phyloP scores from a whole-genome alignment of 2,113 vertebrate genomes.

The Rhabdomys dilectus region DNA sequence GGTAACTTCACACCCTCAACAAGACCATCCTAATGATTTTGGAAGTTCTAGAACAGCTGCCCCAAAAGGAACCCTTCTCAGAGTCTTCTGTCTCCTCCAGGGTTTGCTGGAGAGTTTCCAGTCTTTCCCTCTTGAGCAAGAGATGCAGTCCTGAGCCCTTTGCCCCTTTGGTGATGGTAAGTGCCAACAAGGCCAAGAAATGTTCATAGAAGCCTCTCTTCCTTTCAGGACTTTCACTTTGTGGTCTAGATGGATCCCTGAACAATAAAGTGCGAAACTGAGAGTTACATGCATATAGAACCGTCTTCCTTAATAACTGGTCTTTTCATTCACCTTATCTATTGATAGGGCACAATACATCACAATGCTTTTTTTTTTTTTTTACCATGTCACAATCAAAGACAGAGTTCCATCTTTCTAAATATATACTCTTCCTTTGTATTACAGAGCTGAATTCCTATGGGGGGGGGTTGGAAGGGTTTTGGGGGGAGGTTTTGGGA shows the following conservation, averaged over 20 bases:
- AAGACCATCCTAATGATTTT: neutral
- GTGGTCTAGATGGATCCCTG: neutral
- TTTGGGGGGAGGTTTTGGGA: neutral
- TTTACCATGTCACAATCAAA: neutral
- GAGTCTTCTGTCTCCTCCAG: neutral
- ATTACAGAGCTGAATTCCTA: neutral
- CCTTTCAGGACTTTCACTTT: neutral
- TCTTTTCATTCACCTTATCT: neutral
- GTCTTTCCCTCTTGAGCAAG: neutral
- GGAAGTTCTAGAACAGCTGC: neutral
- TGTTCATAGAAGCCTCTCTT: neutral
- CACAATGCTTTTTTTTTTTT: too few relatives aligned
- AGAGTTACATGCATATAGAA: fast-evolving
- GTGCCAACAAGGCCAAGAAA: neutral
- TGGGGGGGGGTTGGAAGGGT: neutral
- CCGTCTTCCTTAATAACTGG: neutral
- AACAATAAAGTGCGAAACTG: neutral
- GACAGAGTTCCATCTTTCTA: neutral
- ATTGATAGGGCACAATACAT: neutral
- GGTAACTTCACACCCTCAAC: neutral
- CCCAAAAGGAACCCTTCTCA: too few relatives aligned
- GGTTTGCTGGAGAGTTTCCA: neutral
- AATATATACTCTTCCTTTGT: neutral
- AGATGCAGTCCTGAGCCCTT: neutral
- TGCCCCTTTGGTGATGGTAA: neutral